These are phyloP conservation scores for Drosophila dives DNA, from an alignment of 2,888 invertebrate genomes.

Conservation along the genomic window DNA sequence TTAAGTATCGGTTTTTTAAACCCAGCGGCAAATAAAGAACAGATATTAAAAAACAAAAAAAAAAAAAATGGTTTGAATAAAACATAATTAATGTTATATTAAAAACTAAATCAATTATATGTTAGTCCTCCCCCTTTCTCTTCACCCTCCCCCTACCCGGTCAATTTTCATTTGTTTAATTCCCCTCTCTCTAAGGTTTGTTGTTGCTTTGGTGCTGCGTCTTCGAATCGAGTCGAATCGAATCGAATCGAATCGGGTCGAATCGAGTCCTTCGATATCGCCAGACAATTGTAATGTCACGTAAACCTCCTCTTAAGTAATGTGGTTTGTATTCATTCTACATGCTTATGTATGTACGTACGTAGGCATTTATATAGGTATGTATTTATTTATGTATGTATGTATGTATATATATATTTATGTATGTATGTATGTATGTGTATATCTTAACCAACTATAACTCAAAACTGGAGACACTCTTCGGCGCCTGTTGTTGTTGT, in stretches of 20 bases:
- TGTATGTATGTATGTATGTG: neutral
- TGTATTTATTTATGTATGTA: constrained; percentile 2
- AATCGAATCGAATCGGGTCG: too few species aligned
- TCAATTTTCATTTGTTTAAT: neutral
- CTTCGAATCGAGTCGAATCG: neutral
- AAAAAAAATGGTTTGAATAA: neutral
- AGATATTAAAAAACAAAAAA: constrained; percentile 7
- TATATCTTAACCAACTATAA: constrained; percentile 27
- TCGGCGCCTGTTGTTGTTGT: neutral
- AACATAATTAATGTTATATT: constrained; percentile 1
- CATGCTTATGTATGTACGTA: constrained; percentile 12
- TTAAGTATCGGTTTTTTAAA: constrained; percentile 36
- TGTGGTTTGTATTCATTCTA: constrained; percentile 14
- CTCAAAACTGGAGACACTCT: constrained; percentile 29
- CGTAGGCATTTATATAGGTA: constrained; percentile 10
- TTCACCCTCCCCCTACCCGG: too few species aligned
- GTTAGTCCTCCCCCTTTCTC: neutral
- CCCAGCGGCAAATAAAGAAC: constrained; percentile 20
- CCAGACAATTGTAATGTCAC: constrained; percentile 23
- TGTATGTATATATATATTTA: neutral
- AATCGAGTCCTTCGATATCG: constrained; percentile 1
- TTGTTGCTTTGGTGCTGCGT: constrained; percentile 51
- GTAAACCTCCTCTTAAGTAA: constrained; percentile 30
- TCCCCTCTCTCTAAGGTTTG: constrained; percentile 7
- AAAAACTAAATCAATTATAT: constrained; percentile 14